phyloP scores from a whole-genome alignment of 2,113 vertebrate species.

The Crocuta crocuta region DNA sequence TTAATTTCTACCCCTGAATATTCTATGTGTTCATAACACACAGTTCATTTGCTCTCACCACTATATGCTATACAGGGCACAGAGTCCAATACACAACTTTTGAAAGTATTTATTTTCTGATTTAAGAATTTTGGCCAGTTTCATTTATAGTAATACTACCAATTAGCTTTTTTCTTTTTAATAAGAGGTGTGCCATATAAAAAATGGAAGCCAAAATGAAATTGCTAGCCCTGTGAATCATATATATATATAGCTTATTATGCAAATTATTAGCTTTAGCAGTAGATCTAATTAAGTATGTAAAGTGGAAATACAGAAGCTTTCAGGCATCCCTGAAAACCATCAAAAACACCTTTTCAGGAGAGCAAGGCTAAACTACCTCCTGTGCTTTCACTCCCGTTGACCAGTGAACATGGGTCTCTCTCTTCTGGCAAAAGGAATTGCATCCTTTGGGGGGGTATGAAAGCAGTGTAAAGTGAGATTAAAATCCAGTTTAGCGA shows the following conservation, averaged over 20 bases:
- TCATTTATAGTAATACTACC: constrained; percentile 60
- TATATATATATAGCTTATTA: constrained; percentile 71
- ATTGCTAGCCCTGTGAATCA: constrained; percentile 86
- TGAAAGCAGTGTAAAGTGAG: constrained; percentile 7
- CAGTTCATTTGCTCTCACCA: constrained; percentile 81
- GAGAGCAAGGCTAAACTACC: constrained; percentile 14
- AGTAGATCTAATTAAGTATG: constrained; percentile 57
- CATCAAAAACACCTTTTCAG: constrained; percentile 55
- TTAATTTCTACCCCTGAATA: constrained; percentile 91
- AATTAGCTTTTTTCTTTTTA: constrained; percentile 69
- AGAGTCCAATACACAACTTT: constrained; percentile 80
- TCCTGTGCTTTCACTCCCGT: background rate
- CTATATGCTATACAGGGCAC: constrained; percentile 86
- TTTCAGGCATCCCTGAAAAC: constrained; percentile 72
- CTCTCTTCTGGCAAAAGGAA: background rate
- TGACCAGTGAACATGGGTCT: background rate
- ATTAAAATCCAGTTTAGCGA: constrained; percentile 24
- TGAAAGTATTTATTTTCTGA: constrained; percentile 59
- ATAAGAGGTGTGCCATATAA: constrained; percentile 59
- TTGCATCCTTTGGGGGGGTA: constrained; percentile 34
- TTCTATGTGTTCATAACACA: constrained; percentile 81
- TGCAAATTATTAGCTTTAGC: constrained; percentile 68
- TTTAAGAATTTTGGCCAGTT: constrained; percentile 62
- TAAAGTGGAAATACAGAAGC: constrained; percentile 73
- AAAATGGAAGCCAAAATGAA: constrained; percentile 78